Percentiles rank a stretch among this genome's conserved stretches.
phyloP scores from a whole-genome alignment of 2,797 vertebrate species.

The Telmatherina bonti region DNA sequence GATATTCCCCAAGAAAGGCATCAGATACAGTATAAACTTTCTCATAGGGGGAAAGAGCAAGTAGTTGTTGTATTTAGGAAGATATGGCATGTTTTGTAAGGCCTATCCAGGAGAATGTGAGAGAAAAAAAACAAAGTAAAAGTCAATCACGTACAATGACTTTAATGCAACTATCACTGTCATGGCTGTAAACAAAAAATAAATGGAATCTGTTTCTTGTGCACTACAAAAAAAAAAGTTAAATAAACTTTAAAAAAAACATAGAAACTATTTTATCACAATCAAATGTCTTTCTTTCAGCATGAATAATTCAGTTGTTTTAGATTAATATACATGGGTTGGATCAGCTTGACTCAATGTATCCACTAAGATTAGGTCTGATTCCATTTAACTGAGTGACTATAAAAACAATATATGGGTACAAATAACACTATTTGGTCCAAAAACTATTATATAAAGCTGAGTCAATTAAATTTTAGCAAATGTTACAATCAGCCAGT shows the following conservation, averaged over 20 bases:
- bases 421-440: background rate
- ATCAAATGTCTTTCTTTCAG: background rate
- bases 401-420: background rate
- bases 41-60: slow-evolving; percentile 26
- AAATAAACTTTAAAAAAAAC: background rate
- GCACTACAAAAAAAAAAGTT: background rate
- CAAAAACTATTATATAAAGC: background rate
- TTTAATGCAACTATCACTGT: slow-evolving; percentile 33
- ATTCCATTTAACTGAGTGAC: background rate
- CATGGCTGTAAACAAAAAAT: slow-evolving; percentile 34
- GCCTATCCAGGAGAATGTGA: slow-evolving; percentile 53
- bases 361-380: background rate
- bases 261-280: background rate
- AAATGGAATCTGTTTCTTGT: slow-evolving; percentile 14
- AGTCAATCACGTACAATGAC: background rate
- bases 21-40: slow-evolving; percentile 52
- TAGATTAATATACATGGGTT: background rate
- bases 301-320: background rate
- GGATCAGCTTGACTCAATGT: background rate
- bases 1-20: slow-evolving; percentile 43
- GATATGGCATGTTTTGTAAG: slow-evolving; percentile 62
- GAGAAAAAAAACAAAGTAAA: background rate
- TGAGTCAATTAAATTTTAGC: too few species aligned
- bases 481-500: too few species aligned
- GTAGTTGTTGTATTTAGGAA: slow-evolving; percentile 51